phyloP scores from a whole-genome alignment of 2,888 invertebrate genomes.

The Cistogaster globosa region DNA sequence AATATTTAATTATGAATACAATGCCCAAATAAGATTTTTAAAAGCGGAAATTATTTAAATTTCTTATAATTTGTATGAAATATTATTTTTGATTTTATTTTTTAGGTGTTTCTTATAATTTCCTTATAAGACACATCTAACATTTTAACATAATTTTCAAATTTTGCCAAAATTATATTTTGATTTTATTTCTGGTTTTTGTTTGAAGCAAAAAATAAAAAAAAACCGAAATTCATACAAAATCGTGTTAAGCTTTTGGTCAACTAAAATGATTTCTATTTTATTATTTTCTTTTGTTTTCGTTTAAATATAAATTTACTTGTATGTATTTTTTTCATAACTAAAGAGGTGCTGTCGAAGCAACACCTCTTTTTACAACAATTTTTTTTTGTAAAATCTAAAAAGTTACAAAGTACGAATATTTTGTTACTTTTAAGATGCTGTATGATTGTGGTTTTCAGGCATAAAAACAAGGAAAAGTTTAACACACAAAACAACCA shows the following conservation, averaged over 20 bases:
- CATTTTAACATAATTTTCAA: constrained; percentile 64
- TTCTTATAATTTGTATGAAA: not conserved
- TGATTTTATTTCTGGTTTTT: constrained; percentile 8
- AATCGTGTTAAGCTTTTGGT: constrained; percentile 68
- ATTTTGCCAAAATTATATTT: constrained; percentile 65
- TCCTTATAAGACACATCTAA: constrained; percentile 31
- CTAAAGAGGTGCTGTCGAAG: constrained; percentile 61
- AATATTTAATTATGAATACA: constrained; percentile 23
- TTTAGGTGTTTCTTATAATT: no score
- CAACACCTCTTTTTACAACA: constrained; percentile 62
- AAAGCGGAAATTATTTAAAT: constrained; percentile 49
- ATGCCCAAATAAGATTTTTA: not conserved
- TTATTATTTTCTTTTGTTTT: not conserved
- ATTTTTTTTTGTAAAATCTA: constrained; percentile 46
- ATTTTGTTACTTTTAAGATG: constrained; percentile 35
- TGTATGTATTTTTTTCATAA: constrained; percentile 12
- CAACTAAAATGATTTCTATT: constrained; percentile 38
- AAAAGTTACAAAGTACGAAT: constrained; percentile 55
- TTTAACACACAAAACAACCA: constrained; percentile 39
- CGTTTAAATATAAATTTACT: constrained; percentile 10
- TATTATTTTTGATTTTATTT: not conserved
- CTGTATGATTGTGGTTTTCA: constrained; percentile 27
- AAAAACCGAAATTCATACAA: constrained; percentile 30
- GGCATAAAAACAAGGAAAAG: constrained; percentile 63
- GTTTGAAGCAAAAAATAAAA: not conserved